Conservation (phyloP, 2,888 invertebrate genomes). For the Apoderus coryli region DNA sequence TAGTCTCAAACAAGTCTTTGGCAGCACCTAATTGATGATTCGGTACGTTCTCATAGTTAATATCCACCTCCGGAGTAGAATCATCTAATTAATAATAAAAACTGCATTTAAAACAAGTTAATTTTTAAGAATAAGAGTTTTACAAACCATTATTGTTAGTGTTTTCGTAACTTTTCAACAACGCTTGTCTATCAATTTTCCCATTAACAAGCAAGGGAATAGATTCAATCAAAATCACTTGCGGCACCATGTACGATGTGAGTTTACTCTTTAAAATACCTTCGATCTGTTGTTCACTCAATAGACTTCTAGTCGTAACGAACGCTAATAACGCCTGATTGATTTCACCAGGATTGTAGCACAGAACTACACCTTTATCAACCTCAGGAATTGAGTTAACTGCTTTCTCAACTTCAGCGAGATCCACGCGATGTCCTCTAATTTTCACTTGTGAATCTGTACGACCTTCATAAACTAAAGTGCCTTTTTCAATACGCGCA, state of each 20-base stretch:
- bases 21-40: conserved; percentile 45
- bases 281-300: conserved; percentile 47
- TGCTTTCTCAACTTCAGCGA: conserved; percentile 69
- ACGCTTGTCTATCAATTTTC: conserved; percentile 67
- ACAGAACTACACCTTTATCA: conserved; percentile 64
- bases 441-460: conserved; percentile 76
- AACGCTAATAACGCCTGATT: conserved; percentile 62
- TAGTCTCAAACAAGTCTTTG: conserved; percentile 54
- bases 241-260: conserved; percentile 68
- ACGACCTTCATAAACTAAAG: conserved; percentile 63
- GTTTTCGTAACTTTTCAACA: conserved; percentile 60
- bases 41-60: conserved; percentile 51
- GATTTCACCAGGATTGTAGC: conserved; percentile 60
- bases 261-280: conserved; percentile 45
- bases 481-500: conserved; percentile 51
- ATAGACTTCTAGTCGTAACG: conserved; percentile 31
- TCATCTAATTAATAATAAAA: conserved; percentile 32
- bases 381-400: conserved; percentile 37
- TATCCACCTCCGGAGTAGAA: conserved; percentile 41
- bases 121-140: background rate
- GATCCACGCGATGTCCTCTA: conserved; percentile 72
- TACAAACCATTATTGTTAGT: conserved; percentile 50
- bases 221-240: conserved; percentile 55
- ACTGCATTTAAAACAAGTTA: background rate
- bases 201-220: conserved; percentile 75